Evolutionary conservation across 2,113 vertebrate genomes (phyloP), one percentile per base, ranked within the genome.

Genomic region (Pampusana beccarii): DNA sequence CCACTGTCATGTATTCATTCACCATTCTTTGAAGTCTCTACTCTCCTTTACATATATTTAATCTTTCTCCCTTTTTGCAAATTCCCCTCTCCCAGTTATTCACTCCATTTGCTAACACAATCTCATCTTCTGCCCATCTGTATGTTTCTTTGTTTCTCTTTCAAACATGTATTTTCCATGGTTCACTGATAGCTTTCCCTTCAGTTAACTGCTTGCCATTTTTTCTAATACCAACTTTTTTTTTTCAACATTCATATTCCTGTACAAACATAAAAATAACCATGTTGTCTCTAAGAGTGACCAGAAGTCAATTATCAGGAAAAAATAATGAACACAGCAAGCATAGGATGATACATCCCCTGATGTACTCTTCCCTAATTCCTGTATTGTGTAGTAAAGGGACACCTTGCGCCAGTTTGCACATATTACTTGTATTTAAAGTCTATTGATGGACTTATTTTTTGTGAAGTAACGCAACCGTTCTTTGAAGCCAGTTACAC

Each of bases 321-420:
- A 78, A 75, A 53, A 66, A 38, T n/a, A n/a, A 31, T 4, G 9
- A 79, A 48, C 17, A 19, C 13, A 82, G 14, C 34, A 70, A 85
- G 13, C 16, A 33, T 1, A 66, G 25, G 14, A 8, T 26, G 56
- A 26, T 34, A 25, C 0, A 1, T n/a, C 3, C 48, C 21, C 17
- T 17, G 36, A 6, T 24, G 33, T 13, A 36, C 5, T n/a, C 14
- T 20, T 24, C 54, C 60, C 18, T 2, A 1, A 54, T 40, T 72
- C 16, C 24, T 31, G 19, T 7, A 8, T 28, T 6, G 11, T 24
- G 44, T 44, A 56, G 16, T 9, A 69, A 48, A 60, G 38, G 0
- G 1, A 56, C 10, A n/a, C 6, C 36, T 8, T 38, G 3, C 74
- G 61, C 2, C 50, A 38, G 14, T 42, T 13, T 91, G 29, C 7